Percentiles rank a stretch among this genome's conserved stretches.
These are phyloP conservation scores for Arvicanthis niloticus DNA, from an alignment of 2,113 vertebrate species.

Conservation along the genomic window DNA sequence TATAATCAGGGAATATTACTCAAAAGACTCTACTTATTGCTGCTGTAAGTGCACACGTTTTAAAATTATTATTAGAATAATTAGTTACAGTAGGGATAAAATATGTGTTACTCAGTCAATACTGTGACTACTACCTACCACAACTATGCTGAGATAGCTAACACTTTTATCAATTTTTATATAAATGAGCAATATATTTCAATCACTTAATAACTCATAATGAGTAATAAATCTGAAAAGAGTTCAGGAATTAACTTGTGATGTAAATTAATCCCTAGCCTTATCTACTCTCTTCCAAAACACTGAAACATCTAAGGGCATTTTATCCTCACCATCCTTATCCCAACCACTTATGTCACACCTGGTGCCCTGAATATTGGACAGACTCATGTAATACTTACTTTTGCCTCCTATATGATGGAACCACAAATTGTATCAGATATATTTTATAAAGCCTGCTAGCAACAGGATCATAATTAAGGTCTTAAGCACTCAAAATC, in stretches of 20 bases:
- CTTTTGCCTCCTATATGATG: neutral
- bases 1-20: too few relatives aligned
- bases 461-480: neutral
- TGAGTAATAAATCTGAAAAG: neutral
- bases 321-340: neutral
- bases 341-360: too few relatives aligned
- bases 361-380: neutral
- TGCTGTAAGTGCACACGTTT: accelerated
- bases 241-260: neutral
- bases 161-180: neutral
- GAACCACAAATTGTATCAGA: neutral
- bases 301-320: neutral
- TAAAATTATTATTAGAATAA: too few relatives aligned
- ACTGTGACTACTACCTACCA: too few relatives aligned
- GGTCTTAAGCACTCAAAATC: neutral
- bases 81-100: accelerated
- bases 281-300: neutral
- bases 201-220: neutral
- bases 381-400: neutral
- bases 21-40: neutral
- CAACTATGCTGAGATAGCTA: neutral
- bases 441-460: neutral
- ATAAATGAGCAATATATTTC: neutral
- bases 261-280: neutral
- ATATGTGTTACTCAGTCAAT: neutral